Conservation (phyloP, 2,888 invertebrate genomes). For the Cosmia pyralina region DNA sequence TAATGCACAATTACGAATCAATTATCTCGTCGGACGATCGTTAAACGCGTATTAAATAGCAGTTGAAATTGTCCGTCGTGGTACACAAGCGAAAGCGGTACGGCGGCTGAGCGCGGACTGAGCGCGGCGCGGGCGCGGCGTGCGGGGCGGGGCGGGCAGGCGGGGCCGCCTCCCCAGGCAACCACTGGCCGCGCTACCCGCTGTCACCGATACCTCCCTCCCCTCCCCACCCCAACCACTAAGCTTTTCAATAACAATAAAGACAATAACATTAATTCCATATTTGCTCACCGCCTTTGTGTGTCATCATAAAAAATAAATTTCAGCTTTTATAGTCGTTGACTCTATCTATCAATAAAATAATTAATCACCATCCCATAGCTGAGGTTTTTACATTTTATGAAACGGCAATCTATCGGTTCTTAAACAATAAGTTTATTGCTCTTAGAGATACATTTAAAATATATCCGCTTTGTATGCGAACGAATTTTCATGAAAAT, state of each 20-base stretch:
- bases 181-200: constrained; percentile 85
- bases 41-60: constrained; percentile 68
- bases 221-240: constrained; percentile 74
- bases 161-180: constrained; percentile 75
- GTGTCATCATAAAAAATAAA: constrained; percentile 46
- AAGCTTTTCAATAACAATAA: constrained; percentile 83
- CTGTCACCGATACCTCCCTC: constrained; percentile 79
- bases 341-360: constrained; percentile 44
- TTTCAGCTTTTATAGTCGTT: constrained; percentile 37
- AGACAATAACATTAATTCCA: constrained; percentile 73
- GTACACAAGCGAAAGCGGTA: constrained; percentile 73
- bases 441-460: not conserved
- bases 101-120: constrained; percentile 86
- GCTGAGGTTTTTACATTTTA: constrained; percentile 27
- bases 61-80: constrained; percentile 61
- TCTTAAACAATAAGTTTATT: constrained; percentile 11
- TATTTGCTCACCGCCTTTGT: constrained; percentile 59
- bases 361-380: constrained; percentile 30
- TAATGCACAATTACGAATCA: constrained; percentile 57
- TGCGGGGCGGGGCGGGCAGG: constrained; percentile 75
- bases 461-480: constrained; percentile 21
- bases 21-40: constrained; percentile 58
- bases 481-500: constrained; percentile 58
- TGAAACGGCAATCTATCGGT: constrained; percentile 8
- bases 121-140: constrained; percentile 78